Base-by-base conservation (phyloP, 92 coral and sea anemone genomes). In the Virgularia gustaviana region DNA sequence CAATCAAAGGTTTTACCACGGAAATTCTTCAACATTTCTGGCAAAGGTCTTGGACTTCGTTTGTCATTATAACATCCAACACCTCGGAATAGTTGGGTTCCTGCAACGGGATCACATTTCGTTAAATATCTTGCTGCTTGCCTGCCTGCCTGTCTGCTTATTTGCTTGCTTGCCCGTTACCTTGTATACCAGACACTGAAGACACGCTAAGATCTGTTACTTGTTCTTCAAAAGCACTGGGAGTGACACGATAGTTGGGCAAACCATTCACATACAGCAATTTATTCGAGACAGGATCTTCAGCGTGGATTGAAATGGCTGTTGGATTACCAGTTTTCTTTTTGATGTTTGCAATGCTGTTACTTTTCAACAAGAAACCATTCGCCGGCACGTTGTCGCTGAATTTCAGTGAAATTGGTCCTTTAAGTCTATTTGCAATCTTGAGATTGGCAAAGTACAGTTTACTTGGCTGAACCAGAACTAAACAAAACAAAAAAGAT, bases 401-500 rank as follows among this genome's bases (percentile, higher is more conserved):
- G 52, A 95, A 78, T 23, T 81, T 71, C 3, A 91, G 68, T 15
- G 67, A 76, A 19, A 91, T 49, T 2, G 83, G 76, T 33, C 81
- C 81, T 42, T 65, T 66, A 8, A 79, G 73, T 24, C 83, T 83
- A 81, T 91, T 91, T 83, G 66, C 70, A 15, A 89, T 83, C 18
- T 78, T 56, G 63, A 91, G 77, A 38, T 78, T 84, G 71, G 81
- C 79, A 71, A 85, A 86, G 78, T 78, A 89, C 87, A 78, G 81
- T 70, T 91, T 91, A 47, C 96, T 72, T 6, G 95, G 96, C 65
- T 91, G 97, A 5, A 91, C 74, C 36, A 85, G 65, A 2, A 88
- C 97, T 91, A 73, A 22, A 16, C 41, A 76, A 6, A 24, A 59
- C n/a, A n/a, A n/a, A n/a, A n/a, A n/a, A n/a, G n/a, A n/a, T n/a